phyloP scores from a whole-genome alignment of 2,888 invertebrate genomes.

The Microplitis manilae region DNA sequence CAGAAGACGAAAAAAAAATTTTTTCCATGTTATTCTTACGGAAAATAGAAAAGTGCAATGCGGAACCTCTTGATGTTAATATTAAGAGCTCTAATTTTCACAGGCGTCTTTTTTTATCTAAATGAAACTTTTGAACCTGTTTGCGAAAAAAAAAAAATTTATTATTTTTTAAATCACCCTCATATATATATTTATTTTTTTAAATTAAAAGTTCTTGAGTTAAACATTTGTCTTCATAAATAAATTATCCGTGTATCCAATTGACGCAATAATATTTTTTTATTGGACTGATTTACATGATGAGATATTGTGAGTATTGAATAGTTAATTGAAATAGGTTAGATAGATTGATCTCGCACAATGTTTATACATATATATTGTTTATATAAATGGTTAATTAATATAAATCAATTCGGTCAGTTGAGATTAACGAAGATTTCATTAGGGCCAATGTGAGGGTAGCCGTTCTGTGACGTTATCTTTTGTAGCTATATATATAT shows the following conservation, averaged over 20 bases:
- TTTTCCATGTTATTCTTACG: too few relatives aligned
- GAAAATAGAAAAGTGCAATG: too few relatives aligned
- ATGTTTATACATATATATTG: background rate
- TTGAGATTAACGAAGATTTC: conserved; percentile 68
- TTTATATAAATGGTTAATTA: conserved; percentile 23
- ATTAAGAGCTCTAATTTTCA: too few relatives aligned
- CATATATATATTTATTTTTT: background rate
- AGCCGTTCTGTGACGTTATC: conserved; percentile 36
- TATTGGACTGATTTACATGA: conserved; percentile 13
- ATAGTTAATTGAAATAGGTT: conserved; percentile 16
- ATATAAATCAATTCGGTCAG: conserved; percentile 55
- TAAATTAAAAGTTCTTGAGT: background rate
- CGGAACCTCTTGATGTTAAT: too few relatives aligned
- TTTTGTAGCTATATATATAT: conserved; percentile 12
- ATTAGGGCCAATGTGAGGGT: conserved; percentile 63
- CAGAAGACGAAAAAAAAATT: too few relatives aligned
- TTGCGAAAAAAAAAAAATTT: too few relatives aligned
- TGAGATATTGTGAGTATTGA: background rate
- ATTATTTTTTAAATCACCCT: too few relatives aligned
- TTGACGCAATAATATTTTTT: conserved; percentile 2
- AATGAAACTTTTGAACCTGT: too few relatives aligned
- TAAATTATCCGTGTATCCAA: conserved; percentile 17
- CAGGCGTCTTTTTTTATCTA: too few relatives aligned
- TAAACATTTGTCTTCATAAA: conserved; percentile 7
- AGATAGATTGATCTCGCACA: background rate